Base-by-base conservation (phyloP, 1,140 invertebrate species). In the Meloidogyne floridensis region DNA sequence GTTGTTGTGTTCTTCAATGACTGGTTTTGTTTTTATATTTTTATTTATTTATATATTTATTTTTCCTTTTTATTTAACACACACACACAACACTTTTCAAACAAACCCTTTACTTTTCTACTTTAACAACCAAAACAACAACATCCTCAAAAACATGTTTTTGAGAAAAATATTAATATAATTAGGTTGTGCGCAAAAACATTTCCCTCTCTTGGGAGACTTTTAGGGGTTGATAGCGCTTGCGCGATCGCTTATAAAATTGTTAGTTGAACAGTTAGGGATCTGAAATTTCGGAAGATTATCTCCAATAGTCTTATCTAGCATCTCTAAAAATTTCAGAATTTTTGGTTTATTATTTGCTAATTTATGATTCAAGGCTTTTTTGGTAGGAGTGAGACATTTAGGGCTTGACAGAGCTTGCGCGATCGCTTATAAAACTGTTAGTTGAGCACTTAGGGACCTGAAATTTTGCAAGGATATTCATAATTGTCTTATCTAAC, bases 1-100 rank as follows among this genome's bases (percentile, higher is more conserved):
- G 56, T 59, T 59, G 13, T 59, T 59, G 59, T 65, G 59, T 65
- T 65, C 59, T 65, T 65, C 59, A 65, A 65, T 65, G 56, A 65
- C 59, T 65, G 15, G 59, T 65, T 65, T 65, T 47, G 6, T 54
- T 54, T 54, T 6, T 65, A n/a, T n/a, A 5, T n/a, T 3, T 65
- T n/a, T n/a, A n/a, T 65, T 65, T 65, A 20, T 20, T 1, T 54
- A n/a, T 65, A n/a, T n/a, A 5, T n/a, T 3, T 65, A n/a, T n/a
- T 65, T 65, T 65, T 65, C 59, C 59, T 65, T 65, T 65, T 59
- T 59, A 59, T 59, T 15, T 15, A 9, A 11, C 8, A 59, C 32
- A 32, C 20, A 20, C 20, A 20, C 32, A 59, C 56, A 59, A 59
- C 56, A 59, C 56, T 59, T 65, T 65, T 65, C 59, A 65, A n/a